Percentiles rank a stretch among this genome's conserved stretches.
These are phyloP conservation scores for Capromys pilorides DNA, from an alignment of 2,797 vertebrate genomes.

Conservation along the genomic window DNA sequence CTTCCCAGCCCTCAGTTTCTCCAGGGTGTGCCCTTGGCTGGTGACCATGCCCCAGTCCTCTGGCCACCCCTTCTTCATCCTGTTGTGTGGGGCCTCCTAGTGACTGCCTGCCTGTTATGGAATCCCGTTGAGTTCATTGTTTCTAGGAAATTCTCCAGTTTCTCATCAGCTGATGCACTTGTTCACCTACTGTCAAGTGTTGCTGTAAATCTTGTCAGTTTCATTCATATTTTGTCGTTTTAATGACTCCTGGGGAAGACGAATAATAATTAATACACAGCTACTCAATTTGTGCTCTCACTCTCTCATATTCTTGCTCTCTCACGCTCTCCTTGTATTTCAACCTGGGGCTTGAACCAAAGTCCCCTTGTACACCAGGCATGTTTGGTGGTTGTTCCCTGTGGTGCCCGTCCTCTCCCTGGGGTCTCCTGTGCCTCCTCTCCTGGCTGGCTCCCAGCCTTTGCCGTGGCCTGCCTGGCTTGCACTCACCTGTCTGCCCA, in stretches of 20 bases:
- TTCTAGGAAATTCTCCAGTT: neutral
- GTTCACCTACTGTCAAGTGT: neutral
- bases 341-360: neutral
- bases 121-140: too few relatives aligned
- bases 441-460: neutral
- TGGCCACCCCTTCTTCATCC: neutral
- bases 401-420: neutral
- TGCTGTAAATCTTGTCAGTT: neutral
- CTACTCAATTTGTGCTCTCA: neutral
- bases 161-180: neutral
- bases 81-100: neutral
- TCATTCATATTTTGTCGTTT: neutral
- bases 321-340: neutral
- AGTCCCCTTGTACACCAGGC: neutral
- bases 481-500: neutral
- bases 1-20: neutral
- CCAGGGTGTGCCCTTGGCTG: neutral
- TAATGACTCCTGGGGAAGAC: neutral
- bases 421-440: neutral
- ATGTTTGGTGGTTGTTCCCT: neutral
- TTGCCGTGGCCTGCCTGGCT: neutral
- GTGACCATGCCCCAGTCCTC: neutral
- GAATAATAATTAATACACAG: neutral
- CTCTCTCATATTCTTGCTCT: neutral
- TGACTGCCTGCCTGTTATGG: rapidly evolving